Evolutionary conservation across 2,113 vertebrate species (phyloP), one percentile per base, ranked within the genome.

Genomic region (Mungos mungo): DNA sequence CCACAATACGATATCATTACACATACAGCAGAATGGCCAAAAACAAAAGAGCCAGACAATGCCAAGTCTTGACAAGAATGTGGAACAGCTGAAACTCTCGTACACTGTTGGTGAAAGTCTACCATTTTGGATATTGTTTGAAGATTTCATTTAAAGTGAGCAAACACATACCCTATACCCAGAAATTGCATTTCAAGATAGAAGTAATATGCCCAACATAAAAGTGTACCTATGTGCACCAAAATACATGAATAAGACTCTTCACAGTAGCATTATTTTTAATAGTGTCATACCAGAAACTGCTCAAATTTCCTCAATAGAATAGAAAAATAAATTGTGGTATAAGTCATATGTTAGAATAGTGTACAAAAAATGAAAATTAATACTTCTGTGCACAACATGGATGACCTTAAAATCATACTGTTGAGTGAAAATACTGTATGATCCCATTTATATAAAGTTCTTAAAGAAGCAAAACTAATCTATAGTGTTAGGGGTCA

Each of bases 31-130:
- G 52, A 81, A 86, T n/a, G 47, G 60, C 35, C 93, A 91, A 71
- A 97, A 81, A 80, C 74, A 92, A 69, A 71, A 97, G 96, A 45
- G 47, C 19, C 35, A 86, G 45, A 68, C 1, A 88, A 27, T 68
- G 77, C 2, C 63, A 91, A 41, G 29, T 66, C 15, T 88, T 80
- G 84, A 27, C 2, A 3, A 80, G 35, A 27, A 65, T 80, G 12
- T 41, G 31, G 54, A 94, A 80, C 38, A 74, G 87, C 7, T 41
- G 13, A 33, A 94, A 79, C 15, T 86, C 19, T 63, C 35, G 88
- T 60, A 47, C 5, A 27, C 23, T 84, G 25, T 19, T 95, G 54
- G 76, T n/a, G 16, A 63, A 94, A 82, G 13, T 84, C 8, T 88
- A 93, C 90, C 33, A 72, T 9, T 80, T 77, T 89, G 68, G 91